phyloP scores from a whole-genome alignment of 2,797 vertebrate genomes.

The Thripadectes ignobilis region DNA sequence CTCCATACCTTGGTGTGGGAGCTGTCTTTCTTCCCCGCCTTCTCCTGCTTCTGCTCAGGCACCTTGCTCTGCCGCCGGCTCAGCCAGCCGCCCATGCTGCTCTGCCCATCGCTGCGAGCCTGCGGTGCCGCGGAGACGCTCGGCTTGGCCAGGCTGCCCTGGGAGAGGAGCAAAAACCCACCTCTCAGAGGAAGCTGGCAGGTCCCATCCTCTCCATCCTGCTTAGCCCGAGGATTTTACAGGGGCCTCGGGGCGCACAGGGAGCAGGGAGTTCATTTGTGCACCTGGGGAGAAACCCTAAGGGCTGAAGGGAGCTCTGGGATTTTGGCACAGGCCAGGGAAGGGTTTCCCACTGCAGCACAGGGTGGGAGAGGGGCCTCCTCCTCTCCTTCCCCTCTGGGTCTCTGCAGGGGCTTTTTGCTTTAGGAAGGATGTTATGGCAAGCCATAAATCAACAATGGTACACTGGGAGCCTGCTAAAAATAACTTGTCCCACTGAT shows the following conservation, averaged over 20 bases:
- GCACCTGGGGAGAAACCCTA: not conserved
- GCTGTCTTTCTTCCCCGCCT: slow-evolving; percentile 14
- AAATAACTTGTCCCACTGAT: slow-evolving; percentile 36
- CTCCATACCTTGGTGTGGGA: slow-evolving; percentile 18
- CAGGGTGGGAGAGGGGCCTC: not conserved
- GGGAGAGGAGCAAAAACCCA: not conserved
- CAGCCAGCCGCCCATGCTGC: not conserved
- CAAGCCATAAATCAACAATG: slow-evolving; percentile 50
- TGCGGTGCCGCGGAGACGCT: fast-evolving
- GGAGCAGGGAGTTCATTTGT: not conserved
- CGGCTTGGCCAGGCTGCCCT: slow-evolving; percentile 70
- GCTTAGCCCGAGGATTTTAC: not conserved
- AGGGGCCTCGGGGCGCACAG: not conserved
- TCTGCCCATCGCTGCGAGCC: not conserved
- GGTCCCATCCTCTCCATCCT: not conserved
- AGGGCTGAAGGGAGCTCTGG: not conserved
- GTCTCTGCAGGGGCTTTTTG: not conserved
- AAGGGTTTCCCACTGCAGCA: not conserved
- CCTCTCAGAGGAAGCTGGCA: not conserved
- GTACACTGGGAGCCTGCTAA: slow-evolving; percentile 24
- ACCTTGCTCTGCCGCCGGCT: slow-evolving; percentile 36
- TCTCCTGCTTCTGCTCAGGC: slow-evolving; percentile 41
- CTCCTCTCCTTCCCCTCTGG: not conserved
- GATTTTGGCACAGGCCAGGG: not conserved
- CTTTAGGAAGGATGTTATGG: slow-evolving; percentile 25